phyloP scores from a whole-genome alignment of 2,797 vertebrate species.

The Tenualosa thibaudeaui region DNA sequence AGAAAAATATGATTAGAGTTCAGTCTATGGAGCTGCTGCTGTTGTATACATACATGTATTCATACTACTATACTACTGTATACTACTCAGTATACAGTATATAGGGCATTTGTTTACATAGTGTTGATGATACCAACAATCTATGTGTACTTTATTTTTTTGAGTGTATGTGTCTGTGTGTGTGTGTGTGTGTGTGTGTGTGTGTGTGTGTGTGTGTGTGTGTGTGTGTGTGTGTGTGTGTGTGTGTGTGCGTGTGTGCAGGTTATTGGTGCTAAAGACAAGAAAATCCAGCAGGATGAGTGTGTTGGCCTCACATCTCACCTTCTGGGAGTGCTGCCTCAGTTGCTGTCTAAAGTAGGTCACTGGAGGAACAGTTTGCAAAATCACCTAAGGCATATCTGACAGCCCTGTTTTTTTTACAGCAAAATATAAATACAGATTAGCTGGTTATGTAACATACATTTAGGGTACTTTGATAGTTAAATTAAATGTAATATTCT shows the following conservation, averaged over 20 bases:
- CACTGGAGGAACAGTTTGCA: neutral
- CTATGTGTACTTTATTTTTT: neutral
- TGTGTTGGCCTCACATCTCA: constrained; percentile 82
- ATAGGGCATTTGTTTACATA: neutral
- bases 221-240: constrained; percentile 19
- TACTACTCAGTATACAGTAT: neutral
- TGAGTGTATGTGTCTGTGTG: neutral
- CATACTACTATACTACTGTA: too few relatives aligned
- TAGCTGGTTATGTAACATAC: too few relatives aligned
- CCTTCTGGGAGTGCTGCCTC: constrained; percentile 81
- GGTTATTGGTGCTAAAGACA: constrained; percentile 81
- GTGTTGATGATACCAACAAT: neutral
- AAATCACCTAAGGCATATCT: neutral
- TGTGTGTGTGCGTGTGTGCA: constrained; percentile 51
- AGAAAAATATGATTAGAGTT: neutral
- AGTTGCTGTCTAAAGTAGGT: constrained; percentile 84
- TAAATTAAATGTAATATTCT: neutral
- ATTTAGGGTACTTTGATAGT: neutral
- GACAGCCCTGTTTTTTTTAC: neutral
- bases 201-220: constrained; percentile 10
- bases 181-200: constrained; percentile 21
- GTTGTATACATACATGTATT: too few relatives aligned
- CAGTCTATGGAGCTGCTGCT: neutral
- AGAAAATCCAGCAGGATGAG: constrained; percentile 82
- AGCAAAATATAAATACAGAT: neutral